Evolutionary conservation across 2,888 invertebrate genomes (phyloP).

Genomic region (Podotricha telesiphe): DNA sequence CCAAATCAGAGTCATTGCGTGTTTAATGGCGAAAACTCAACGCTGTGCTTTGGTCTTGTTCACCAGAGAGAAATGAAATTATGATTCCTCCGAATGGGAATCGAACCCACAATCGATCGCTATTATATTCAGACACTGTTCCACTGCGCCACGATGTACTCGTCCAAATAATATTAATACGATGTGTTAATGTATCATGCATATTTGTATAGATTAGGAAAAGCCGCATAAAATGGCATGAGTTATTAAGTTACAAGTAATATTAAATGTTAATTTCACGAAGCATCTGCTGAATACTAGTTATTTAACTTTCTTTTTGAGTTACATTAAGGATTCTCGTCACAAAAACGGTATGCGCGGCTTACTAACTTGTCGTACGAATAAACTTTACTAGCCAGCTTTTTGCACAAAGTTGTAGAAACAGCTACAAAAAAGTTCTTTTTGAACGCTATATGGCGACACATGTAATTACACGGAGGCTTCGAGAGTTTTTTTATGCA

Average conservation of each 20-base stretch:
- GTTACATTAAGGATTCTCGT: slow-evolving; percentile 66
- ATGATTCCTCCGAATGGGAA: no score
- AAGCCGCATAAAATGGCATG: no score
- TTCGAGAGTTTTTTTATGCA: slow-evolving; percentile 5
- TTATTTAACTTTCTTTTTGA: slow-evolving; percentile 34
- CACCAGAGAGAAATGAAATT: no score
- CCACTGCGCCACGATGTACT: no score
- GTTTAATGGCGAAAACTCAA: no score
- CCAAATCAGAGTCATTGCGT: no score
- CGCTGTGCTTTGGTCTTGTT: no score
- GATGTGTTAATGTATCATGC: no score
- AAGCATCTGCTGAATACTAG: slow-evolving; percentile 10
- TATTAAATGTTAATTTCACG: slow-evolving; percentile 6
- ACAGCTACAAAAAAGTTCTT: slow-evolving; percentile 28
- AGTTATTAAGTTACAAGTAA: not conserved
- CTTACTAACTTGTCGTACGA: slow-evolving; percentile 61
- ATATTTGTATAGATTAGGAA: no score
- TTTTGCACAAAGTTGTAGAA: slow-evolving; percentile 29
- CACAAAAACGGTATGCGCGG: slow-evolving; percentile 57
- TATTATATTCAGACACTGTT: no score
- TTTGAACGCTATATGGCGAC: slow-evolving; percentile 18
- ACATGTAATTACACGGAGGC: slow-evolving; percentile 23
- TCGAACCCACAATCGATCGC: no score
- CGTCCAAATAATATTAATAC: no score
- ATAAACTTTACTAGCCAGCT: slow-evolving; percentile 47